A percentile compares a stretch with the other conserved stretches of the same genome.
Evolutionary conservation across 2,888 invertebrate species (phyloP).

Genomic region (Labia minor): DNA sequence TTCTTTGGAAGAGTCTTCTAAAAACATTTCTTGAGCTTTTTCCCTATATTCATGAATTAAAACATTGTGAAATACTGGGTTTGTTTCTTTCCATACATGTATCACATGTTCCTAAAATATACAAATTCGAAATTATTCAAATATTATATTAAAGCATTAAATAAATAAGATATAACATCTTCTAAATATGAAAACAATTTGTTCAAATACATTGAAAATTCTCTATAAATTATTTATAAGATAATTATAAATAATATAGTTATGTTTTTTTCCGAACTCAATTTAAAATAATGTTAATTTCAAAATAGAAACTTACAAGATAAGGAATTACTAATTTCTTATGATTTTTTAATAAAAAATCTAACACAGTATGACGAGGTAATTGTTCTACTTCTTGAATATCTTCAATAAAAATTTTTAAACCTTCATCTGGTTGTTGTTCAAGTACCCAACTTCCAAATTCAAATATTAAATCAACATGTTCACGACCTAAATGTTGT

Average conservation of each 20-base stretch:
- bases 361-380: constrained; percentile 77
- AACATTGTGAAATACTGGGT: constrained; percentile 79
- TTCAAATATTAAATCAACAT: constrained; percentile 81
- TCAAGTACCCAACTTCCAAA: constrained; percentile 88
- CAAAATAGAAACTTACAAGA: constrained; percentile 41
- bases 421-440: constrained; percentile 76
- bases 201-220: too few species aligned
- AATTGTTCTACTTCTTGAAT: constrained; percentile 77
- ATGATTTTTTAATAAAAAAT: constrained; percentile 75
- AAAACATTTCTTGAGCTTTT: constrained; percentile 38
- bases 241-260: too few species aligned
- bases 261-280: too few species aligned
- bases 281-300: too few species aligned
- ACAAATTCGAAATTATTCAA: constrained; percentile 19
- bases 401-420: constrained; percentile 81
- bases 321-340: constrained; percentile 79
- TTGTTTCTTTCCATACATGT: constrained; percentile 75
- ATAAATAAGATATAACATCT: too few species aligned
- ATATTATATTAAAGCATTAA: too few species aligned
- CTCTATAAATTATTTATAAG: too few species aligned
- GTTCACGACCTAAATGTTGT: constrained; percentile 72
- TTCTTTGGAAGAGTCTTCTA: constrained; percentile 35
- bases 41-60: constrained; percentile 82
- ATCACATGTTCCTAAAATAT: constrained; percentile 71
- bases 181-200: too few species aligned